Evolutionary conservation across 1,140 invertebrate species (phyloP).

Genomic region (Adoxophyes honmai): DNA sequence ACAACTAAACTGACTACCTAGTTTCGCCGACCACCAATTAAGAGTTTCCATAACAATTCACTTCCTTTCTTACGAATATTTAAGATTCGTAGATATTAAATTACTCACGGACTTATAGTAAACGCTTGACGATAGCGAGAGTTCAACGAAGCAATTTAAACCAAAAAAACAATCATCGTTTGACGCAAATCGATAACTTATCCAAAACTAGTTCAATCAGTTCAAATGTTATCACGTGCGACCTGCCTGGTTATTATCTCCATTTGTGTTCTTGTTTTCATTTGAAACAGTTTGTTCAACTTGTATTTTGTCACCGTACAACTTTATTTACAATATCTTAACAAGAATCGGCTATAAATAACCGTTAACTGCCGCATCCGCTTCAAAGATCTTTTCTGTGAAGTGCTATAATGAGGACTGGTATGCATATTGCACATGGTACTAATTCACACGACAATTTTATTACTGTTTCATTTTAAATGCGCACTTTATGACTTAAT

Average conservation of each 20-base stretch:
- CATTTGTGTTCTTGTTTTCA: slow-evolving; percentile 42
- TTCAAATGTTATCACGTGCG: slow-evolving; percentile 58
- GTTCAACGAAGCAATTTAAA: neutral
- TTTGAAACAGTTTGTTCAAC: slow-evolving; percentile 69
- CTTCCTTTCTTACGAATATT: no score
- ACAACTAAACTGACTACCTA: neutral
- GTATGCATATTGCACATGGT: slow-evolving; percentile 11
- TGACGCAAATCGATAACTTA: slow-evolving; percentile 71
- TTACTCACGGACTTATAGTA: neutral
- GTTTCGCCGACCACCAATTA: slow-evolving; percentile 24
- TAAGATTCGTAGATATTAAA: no score
- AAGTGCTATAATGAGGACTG: slow-evolving; percentile 27
- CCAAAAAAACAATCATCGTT: slow-evolving; percentile 31
- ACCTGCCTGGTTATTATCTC: slow-evolving; percentile 42
- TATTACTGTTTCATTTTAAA: slow-evolving; percentile 11
- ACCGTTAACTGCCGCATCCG: slow-evolving; percentile 37
- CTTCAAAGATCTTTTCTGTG: slow-evolving; percentile 31
- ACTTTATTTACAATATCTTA: slow-evolving; percentile 54
- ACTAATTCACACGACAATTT: slow-evolving; percentile 19
- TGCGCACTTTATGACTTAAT: slow-evolving; percentile 1
- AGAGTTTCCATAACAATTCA: slow-evolving; percentile 23
- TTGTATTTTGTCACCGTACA: slow-evolving; percentile 38
- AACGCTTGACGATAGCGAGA: neutral
- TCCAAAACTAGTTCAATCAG: slow-evolving; percentile 62
- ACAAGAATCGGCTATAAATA: slow-evolving; percentile 38